Evolutionary conservation across 2,888 invertebrate species (phyloP), one percentile per base, ranked within the genome.

Genomic region (Thyatira batis): DNA sequence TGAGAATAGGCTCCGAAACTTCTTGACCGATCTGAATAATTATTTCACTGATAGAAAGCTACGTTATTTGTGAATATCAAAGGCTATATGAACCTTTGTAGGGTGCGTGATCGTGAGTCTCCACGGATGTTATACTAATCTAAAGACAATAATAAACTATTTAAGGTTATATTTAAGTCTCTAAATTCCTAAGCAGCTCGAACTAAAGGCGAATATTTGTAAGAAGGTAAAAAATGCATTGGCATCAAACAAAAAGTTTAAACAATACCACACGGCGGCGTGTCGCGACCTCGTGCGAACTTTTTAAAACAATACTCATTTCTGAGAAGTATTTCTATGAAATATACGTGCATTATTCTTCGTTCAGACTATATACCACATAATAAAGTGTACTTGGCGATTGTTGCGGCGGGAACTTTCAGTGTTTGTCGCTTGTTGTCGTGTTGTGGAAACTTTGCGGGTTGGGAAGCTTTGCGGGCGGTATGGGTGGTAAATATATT

Each of bases 351-450:
- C 54, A 59, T 59, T 55, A 59, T 54, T 59, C 51, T 54, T 51
- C 57, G 52, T 55, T 55, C 49, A 49, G 45, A 25, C 48, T 50
- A 49, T 53, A 45, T 28, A 45, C 53, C 23, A 50, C 52, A 54
- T 56, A 56, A 58, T 58, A 58, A 57, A 60, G 58, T 54, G 62
- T 61, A 60, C 58, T 60, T 50, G 53, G 57, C 66, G 60, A 71
- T 67, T 72, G 69, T 71, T 74, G 67, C 63, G 63, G 67, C 55
- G 51, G 55, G 25, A 65, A 71, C 60, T 73, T 69, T 58, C 53
- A 57, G 39, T 50, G 64, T 64, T 57, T 68, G 67, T 71, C 66
- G 71, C 59, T 61, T 56, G 64, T 52, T 63, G 60, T 62, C 58
- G 58, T 54, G 58, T 58, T 46, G 54, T 20, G 50, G 49, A 46